These are phyloP conservation scores for Otus sunia DNA, from an alignment of 2,113 vertebrate genomes.

Conservation along the genomic window DNA sequence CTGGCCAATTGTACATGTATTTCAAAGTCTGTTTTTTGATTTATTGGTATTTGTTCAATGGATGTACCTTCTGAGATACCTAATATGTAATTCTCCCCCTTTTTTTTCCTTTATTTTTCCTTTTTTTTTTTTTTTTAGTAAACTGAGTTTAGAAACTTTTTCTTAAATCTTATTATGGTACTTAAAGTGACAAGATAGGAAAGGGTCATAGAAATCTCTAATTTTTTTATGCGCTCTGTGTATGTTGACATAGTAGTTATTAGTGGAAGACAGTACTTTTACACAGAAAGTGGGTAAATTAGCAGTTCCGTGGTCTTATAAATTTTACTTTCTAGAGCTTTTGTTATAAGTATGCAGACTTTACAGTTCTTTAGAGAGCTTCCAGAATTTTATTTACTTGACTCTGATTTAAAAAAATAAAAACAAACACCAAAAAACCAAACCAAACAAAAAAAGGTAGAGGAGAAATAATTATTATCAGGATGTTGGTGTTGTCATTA, in stretches of 20 bases:
- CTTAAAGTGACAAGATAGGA: neutral
- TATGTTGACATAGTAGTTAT: neutral
- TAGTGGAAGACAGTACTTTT: neutral
- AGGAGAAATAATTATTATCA: neutral
- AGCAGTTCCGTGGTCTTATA: neutral
- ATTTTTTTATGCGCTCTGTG: neutral
- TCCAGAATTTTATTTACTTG: neutral
- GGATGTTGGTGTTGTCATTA: neutral
- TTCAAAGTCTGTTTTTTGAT: neutral
- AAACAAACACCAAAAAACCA: no score
- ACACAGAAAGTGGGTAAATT: neutral
- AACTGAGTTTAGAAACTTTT: neutral
- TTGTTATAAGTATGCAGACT: neutral
- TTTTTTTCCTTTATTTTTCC: no score
- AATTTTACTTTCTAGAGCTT: neutral
- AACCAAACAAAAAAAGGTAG: neutral
- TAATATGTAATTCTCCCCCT: neutral
- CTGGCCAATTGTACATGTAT: neutral
- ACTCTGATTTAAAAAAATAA: neutral
- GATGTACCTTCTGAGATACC: neutral
- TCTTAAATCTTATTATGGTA: neutral
- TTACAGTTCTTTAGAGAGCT: neutral
- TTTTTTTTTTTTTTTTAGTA: neutral
- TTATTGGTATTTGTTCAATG: neutral
- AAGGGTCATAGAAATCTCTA: neutral